Evolutionary conservation across 2,113 vertebrate genomes (phyloP).

Genomic region (Dromiciops gliroides): DNA sequence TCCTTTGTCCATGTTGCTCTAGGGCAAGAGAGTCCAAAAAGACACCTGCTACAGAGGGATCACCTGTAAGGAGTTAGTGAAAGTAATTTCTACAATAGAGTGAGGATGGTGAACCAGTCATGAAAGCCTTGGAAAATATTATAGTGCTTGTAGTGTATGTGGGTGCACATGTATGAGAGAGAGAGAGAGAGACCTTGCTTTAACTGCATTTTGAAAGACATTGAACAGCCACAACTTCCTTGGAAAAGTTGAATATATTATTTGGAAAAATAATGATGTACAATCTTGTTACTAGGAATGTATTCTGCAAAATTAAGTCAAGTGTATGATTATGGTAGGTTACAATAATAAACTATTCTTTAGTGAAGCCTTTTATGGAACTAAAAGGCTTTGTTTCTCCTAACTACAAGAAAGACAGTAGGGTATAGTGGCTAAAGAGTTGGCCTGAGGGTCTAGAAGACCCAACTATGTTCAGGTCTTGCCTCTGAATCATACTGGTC

Average conservation of each 20-base stretch:
- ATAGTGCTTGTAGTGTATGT: background rate
- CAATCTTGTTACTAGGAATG: background rate
- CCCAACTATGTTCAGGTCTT: background rate
- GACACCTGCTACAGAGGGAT: background rate
- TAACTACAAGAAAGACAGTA: background rate
- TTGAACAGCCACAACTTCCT: background rate
- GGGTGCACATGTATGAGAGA: background rate
- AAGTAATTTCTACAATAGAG: background rate
- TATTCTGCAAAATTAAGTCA: conserved; percentile 12
- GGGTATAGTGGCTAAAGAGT: background rate
- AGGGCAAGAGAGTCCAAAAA: background rate
- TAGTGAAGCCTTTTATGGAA: background rate
- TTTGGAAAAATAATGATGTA: conserved; percentile 38
- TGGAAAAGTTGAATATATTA: background rate
- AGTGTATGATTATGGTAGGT: background rate
- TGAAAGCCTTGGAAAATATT: background rate
- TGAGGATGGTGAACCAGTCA: background rate
- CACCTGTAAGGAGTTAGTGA: background rate
- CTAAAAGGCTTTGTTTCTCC: conserved; percentile 12
- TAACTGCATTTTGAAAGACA: background rate
- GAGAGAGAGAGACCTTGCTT: background rate
- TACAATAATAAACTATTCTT: conserved; percentile 27
- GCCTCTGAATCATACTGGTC: background rate
- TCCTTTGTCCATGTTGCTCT: background rate
- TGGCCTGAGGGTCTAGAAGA: background rate